A percentile compares a stretch with the other conserved stretches of the same genome.
Conservation (phyloP, 2,113 vertebrate genomes). For the Oryzias melastigma region DNA sequence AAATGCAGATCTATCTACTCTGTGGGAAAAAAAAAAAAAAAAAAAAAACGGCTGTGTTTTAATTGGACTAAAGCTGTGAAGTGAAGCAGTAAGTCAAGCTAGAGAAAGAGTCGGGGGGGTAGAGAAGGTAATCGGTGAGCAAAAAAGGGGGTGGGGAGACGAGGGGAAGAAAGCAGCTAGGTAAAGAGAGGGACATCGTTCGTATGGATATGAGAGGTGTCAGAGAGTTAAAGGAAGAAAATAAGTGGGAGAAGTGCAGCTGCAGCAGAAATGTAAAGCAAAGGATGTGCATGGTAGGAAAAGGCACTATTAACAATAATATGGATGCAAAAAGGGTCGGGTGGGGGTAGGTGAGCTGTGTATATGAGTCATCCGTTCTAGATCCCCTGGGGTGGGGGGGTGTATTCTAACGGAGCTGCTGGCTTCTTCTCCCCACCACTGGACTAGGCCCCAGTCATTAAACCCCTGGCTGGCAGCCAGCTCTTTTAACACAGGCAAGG, state of each 20-base stretch:
- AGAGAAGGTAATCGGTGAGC: constrained; percentile 61
- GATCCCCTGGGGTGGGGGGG: constrained; percentile 74
- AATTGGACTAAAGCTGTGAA: constrained; percentile 79
- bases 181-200: constrained; percentile 34
- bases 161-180: constrained; percentile 37
- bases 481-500: constrained; percentile 95
- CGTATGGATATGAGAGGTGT: constrained; percentile 33
- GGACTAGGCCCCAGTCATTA: constrained; percentile 98
- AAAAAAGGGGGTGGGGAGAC: constrained; percentile 53
- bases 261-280: constrained; percentile 39
- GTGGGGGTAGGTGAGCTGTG: constrained; percentile 20
- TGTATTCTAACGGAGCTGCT: constrained; percentile 80
- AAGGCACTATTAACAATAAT: constrained; percentile 40
- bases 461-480: constrained; percentile 96
- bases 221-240: constrained; percentile 30
- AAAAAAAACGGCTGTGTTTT: constrained; percentile 59
- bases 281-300: constrained; percentile 45
- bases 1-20: constrained; percentile 1
- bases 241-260: constrained; percentile 45
- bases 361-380: constrained; percentile 78
- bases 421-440: constrained; percentile 87
- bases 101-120: constrained; percentile 56
- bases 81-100: constrained; percentile 76
- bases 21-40: constrained; percentile 6
- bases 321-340: constrained; percentile 4